Evolutionary conservation across 2,888 invertebrate species (phyloP).

Genomic region (Margaritifera margaritifera): DNA sequence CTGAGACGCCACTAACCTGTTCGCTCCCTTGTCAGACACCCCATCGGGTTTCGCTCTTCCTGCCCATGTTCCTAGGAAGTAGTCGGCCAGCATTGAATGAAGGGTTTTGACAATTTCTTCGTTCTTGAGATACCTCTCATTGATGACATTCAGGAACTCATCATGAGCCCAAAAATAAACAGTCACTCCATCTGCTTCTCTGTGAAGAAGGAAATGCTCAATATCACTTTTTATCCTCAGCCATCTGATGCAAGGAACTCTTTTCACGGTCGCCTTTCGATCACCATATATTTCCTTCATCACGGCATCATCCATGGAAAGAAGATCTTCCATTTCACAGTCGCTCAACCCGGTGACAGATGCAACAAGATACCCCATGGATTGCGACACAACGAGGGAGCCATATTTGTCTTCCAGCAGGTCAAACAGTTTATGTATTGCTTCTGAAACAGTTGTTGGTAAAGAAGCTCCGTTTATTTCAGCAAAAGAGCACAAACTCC

Average conservation of each 20-base stretch:
- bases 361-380: constrained; percentile 64
- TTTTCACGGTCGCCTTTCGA: constrained; percentile 50
- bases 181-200: constrained; percentile 61
- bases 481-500: constrained; percentile 46
- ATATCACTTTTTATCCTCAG: constrained; percentile 61
- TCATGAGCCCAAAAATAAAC: constrained; percentile 61
- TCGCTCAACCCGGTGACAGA: constrained; percentile 69
- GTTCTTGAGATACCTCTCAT: constrained; percentile 54
- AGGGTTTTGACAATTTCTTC: constrained; percentile 38
- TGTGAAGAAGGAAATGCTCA: constrained; percentile 50
- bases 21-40: constrained; percentile 1
- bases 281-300: constrained; percentile 50
- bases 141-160: constrained; percentile 48
- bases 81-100: constrained; percentile 69
- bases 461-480: constrained; percentile 23
- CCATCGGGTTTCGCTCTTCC: constrained; percentile 48
- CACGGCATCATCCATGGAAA: constrained; percentile 69
- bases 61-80: constrained; percentile 68
- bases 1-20: constrained; percentile 54
- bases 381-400: constrained; percentile 47
- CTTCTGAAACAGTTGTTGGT: constrained; percentile 45
- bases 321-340: constrained; percentile 71
- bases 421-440: constrained; percentile 55
- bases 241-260: constrained; percentile 65
- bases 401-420: constrained; percentile 62